Evolutionary conservation across 2,888 invertebrate species (phyloP).

Genomic region (Odontomyia ornata): DNA sequence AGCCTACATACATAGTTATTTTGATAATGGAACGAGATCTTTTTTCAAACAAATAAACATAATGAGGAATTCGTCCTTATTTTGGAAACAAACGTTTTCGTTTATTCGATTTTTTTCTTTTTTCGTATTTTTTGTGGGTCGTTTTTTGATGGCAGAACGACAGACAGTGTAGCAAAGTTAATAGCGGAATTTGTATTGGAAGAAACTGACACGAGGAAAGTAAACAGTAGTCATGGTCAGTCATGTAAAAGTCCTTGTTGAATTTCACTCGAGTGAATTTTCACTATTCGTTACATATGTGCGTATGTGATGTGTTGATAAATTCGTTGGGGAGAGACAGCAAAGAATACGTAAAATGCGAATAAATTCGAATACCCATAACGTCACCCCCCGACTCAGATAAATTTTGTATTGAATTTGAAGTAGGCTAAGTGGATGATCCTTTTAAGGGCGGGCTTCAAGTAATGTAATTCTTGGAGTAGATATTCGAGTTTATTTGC

Average conservation of each 20-base stretch:
- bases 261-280: constrained; percentile 38
- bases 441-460: too few relatives aligned
- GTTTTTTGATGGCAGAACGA: constrained; percentile 35
- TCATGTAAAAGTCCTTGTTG: constrained; percentile 46
- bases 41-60: constrained; percentile 51
- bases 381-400: constrained; percentile 6
- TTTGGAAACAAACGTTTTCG: constrained; percentile 47
- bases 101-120: background rate
- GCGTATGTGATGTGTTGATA: constrained; percentile 12
- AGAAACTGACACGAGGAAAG: constrained; percentile 40
- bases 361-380: constrained; percentile 28
- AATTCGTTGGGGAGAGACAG: background rate
- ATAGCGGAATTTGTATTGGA: constrained; percentile 26
- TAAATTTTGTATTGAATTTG: constrained; percentile 1
- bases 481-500: too few relatives aligned
- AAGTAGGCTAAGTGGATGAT: background rate
- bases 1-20: constrained; percentile 37
- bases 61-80: constrained; percentile 47
- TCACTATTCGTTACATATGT: constrained; percentile 16
- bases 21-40: constrained; percentile 49
- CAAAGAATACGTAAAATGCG: constrained; percentile 20
- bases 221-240: constrained; percentile 41
- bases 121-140: background rate
- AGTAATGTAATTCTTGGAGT: too few relatives aligned
- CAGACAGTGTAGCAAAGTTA: background rate